Conservation (phyloP, 1,140 invertebrate species). For the Adelges cooleyi region DNA sequence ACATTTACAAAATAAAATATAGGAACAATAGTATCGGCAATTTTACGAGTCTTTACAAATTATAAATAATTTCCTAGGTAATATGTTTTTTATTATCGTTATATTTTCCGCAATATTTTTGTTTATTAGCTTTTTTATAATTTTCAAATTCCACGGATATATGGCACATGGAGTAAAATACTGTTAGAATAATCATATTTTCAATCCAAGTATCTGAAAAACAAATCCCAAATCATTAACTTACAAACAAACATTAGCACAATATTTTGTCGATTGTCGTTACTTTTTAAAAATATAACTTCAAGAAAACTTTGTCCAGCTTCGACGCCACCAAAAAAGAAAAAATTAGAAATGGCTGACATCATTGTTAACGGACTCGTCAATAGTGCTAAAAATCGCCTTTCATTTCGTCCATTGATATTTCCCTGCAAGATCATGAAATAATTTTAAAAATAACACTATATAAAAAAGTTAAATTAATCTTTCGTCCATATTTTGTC, state of each 20-base stretch:
- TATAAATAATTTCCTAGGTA: too few relatives aligned
- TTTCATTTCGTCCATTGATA: conserved; percentile 39
- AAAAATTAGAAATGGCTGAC: conserved; percentile 72
- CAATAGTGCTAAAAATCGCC: conserved; percentile 52
- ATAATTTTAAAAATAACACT: too few relatives aligned
- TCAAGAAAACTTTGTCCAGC: conserved; percentile 53
- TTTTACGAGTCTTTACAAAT: background rate
- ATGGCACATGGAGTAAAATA: conserved; percentile 44
- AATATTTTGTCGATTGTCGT: conserved; percentile 32
- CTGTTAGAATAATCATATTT: conserved; percentile 36
- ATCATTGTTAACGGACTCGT: conserved; percentile 59
- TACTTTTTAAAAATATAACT: conserved; percentile 39
- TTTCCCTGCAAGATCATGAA: conserved; percentile 32
- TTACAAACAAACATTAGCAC: too few relatives aligned
- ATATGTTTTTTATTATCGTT: too few relatives aligned
- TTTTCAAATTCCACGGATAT: conserved; percentile 38
- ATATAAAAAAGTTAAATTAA: too few relatives aligned
- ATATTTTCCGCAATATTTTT: too few relatives aligned
- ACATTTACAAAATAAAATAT: too few relatives aligned
- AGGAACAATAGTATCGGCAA: background rate
- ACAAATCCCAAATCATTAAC: conserved; percentile 7
- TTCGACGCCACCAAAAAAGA: conserved; percentile 64
- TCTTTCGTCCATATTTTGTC: too few relatives aligned
- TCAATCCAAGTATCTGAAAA: conserved; percentile 38
- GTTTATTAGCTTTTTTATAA: conserved; percentile 32